These are phyloP conservation scores for Palythoa grandiflora DNA, from an alignment of 92 coral and sea anemone genomes.

Conservation along the genomic window DNA sequence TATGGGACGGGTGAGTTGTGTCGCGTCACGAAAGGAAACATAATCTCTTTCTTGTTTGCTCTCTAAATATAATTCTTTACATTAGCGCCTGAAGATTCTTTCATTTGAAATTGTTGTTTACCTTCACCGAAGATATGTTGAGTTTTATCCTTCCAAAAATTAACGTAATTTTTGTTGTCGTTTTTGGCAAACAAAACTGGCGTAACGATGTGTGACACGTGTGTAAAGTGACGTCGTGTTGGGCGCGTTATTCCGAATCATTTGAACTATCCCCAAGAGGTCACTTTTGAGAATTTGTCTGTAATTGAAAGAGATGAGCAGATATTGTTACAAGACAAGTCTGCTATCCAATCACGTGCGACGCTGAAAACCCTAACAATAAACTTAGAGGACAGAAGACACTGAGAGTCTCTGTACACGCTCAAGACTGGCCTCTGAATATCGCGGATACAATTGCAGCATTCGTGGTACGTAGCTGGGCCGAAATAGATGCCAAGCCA, in stretches of 20 bases:
- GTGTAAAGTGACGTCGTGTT: background rate
- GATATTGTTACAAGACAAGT: slow-evolving; percentile 36
- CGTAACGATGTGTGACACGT: background rate
- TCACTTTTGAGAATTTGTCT: slow-evolving; percentile 21
- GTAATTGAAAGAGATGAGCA: slow-evolving; percentile 24
- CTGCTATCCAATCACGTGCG: slow-evolving; percentile 42
- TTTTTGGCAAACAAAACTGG: background rate
- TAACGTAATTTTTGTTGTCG: background rate
- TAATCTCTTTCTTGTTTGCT: slow-evolving; percentile 15
- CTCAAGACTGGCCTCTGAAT: slow-evolving; percentile 65
- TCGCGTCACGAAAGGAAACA: slow-evolving; percentile 49
- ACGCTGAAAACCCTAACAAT: slow-evolving; percentile 67
- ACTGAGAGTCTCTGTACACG: slow-evolving; percentile 81
- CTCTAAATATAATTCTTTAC: background rate
- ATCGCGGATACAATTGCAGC: slow-evolving; percentile 88
- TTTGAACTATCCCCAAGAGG: slow-evolving; percentile 36
- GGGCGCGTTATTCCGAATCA: slow-evolving; percentile 31
- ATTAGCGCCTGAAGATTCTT: background rate
- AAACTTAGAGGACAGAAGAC: slow-evolving; percentile 68
- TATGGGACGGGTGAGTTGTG: background rate
- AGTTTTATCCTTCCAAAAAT: background rate
- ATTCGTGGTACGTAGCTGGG: slow-evolving; percentile 90
- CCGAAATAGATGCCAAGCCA: slow-evolving; percentile 87
- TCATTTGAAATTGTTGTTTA: background rate
- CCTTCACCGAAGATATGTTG: background rate